phyloP scores from a whole-genome alignment of 2,888 invertebrate genomes.

The Diogma glabrata region DNA sequence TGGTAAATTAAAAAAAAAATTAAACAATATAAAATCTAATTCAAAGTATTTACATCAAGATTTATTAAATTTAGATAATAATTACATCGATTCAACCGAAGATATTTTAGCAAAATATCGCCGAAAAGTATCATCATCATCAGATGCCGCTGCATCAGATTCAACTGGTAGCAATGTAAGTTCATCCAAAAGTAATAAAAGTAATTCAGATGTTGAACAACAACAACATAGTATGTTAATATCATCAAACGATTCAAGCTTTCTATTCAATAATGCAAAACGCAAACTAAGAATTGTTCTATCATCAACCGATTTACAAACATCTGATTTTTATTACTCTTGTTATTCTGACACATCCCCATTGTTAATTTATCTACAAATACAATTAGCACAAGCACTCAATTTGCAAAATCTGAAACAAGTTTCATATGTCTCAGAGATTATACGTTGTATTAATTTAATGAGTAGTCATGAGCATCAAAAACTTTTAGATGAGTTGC shows the following conservation, averaged over 20 bases:
- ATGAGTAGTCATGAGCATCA: slow-evolving; percentile 60
- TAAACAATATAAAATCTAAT: too few relatives aligned
- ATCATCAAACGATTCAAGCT: slow-evolving; percentile 24
- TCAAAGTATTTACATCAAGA: background rate
- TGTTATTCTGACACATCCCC: slow-evolving; percentile 36
- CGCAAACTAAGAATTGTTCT: slow-evolving; percentile 83
- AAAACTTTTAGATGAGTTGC: slow-evolving; percentile 59
- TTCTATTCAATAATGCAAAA: slow-evolving; percentile 42
- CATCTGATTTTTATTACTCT: slow-evolving; percentile 47
- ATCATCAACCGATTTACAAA: slow-evolving; percentile 73
- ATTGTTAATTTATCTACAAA: slow-evolving; percentile 54
- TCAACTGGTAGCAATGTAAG: slow-evolving; percentile 23
- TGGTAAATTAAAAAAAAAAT: background rate
- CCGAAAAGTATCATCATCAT: slow-evolving; percentile 46
- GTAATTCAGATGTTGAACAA: slow-evolving; percentile 34
- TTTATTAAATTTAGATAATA: slow-evolving; percentile 10
- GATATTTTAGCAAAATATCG: slow-evolving; percentile 93
- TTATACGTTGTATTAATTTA: slow-evolving; percentile 61
- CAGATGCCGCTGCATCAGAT: slow-evolving; percentile 39
- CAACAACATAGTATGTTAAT: slow-evolving; percentile 23
- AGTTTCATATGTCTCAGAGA: slow-evolving; percentile 72
- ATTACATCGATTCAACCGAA: slow-evolving; percentile 61
- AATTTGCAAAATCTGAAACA: slow-evolving; percentile 65
- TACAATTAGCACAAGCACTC: slow-evolving; percentile 71
- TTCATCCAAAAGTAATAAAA: slow-evolving; percentile 29